A percentile compares a stretch with the other conserved stretches of the same genome.
phyloP scores from a whole-genome alignment of 37 sponge, comb jelly and placozoan species.

The Hexactinellida sp. region DNA sequence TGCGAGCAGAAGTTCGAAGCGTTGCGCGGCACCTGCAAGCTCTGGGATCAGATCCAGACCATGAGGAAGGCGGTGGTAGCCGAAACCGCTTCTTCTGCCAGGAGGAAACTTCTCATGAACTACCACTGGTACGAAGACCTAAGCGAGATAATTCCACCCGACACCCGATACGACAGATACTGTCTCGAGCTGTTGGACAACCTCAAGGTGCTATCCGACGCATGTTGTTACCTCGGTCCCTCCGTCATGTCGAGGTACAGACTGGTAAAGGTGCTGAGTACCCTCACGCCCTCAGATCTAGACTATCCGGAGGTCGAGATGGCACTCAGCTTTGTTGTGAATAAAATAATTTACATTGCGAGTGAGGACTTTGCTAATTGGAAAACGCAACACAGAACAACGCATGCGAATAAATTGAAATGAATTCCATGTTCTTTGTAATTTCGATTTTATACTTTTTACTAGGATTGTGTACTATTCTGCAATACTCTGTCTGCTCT shows the following conservation, averaged over 20 bases:
- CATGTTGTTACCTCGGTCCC: background rate
- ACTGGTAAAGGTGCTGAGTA: constrained; percentile 1
- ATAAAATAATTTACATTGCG: background rate
- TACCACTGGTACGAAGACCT: constrained; percentile 22
- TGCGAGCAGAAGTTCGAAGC: constrained; percentile 23
- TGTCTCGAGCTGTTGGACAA: constrained; percentile 13
- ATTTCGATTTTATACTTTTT: background rate
- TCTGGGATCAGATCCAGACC: constrained; percentile 17
- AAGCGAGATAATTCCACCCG: background rate
- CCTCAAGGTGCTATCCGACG: background rate
- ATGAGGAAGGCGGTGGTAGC: constrained; percentile 15
- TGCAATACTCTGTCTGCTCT: background rate
- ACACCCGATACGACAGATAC: background rate
- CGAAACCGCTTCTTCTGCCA: constrained; percentile 19
- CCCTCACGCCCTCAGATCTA: background rate
- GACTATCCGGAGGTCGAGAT: background rate
- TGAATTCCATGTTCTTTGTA: background rate
- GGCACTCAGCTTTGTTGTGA: background rate
- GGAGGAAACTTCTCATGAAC: constrained; percentile 21
- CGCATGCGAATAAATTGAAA: background rate
- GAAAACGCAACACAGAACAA: constrained; percentile 3
- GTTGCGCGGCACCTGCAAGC: background rate
- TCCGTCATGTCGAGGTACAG: background rate
- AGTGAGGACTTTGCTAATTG: constrained; percentile 12
- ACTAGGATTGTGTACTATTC: background rate